Evolutionary conservation across 2,888 invertebrate species (phyloP).

Genomic region (Protonemura montana): DNA sequence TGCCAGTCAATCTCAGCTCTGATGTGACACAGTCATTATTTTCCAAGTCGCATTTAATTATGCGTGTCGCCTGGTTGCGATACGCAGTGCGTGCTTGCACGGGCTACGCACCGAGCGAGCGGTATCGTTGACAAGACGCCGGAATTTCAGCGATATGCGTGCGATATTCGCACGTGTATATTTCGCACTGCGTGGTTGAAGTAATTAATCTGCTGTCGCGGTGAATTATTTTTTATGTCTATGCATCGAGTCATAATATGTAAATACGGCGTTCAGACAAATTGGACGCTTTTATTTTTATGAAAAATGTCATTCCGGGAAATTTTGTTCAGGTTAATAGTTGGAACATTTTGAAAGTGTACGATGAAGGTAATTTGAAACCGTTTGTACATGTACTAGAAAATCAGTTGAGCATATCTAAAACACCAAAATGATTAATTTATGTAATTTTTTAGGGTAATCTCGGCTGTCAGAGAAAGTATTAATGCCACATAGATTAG

Average conservation of each 20-base stretch:
- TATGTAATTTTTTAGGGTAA: neutral
- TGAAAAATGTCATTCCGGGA: neutral
- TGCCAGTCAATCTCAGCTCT: neutral
- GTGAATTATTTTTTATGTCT: neutral
- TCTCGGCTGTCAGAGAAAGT: neutral
- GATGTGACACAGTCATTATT: neutral
- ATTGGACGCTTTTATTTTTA: neutral
- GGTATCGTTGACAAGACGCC: neutral
- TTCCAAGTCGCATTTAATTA: neutral
- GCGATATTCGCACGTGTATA: neutral
- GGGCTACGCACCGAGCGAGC: neutral
- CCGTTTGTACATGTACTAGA: neutral
- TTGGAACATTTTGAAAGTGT: neutral
- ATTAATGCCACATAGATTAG: neutral
- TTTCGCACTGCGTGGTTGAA: neutral
- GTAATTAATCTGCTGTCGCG: neutral
- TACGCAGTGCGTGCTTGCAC: neutral
- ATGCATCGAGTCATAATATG: neutral
- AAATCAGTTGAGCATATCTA: neutral
- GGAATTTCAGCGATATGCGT: neutral
- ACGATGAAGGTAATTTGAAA: neutral
- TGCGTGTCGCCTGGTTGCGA: neutral
- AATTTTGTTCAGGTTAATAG: neutral
- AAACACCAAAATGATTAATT: neutral
- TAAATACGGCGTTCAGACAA: neutral